Evolutionary conservation across 2,113 vertebrate species (phyloP).

Genomic region (Gobius niger): DNA sequence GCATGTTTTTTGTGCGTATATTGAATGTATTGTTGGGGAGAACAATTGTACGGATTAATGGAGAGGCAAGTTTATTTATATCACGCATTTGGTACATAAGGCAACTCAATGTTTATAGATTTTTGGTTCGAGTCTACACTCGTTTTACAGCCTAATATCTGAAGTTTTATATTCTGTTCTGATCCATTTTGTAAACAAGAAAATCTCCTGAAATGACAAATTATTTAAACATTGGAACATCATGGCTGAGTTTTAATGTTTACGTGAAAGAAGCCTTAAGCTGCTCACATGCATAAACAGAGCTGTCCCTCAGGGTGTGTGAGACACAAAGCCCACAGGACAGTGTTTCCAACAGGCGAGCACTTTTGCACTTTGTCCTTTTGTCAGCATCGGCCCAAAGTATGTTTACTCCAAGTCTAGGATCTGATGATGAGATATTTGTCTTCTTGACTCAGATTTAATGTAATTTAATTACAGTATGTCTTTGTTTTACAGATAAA

Average conservation of each 20-base stretch:
- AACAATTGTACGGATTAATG: constrained; percentile 3
- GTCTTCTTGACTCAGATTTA: too few relatives aligned
- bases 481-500: too few relatives aligned
- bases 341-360: constrained; percentile 41
- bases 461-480: too few relatives aligned
- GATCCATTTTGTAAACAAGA: constrained; percentile 39
- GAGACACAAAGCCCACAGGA: constrained; percentile 40
- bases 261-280: not conserved
- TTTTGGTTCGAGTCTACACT: not conserved
- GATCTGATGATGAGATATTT: too few relatives aligned
- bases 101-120: not conserved
- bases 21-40: not conserved
- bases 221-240: too few relatives aligned
- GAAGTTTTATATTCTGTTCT: constrained; percentile 51
- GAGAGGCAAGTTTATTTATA: too few relatives aligned
- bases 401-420: not conserved
- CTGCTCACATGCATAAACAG: constrained; percentile 17
- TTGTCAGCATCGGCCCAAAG: constrained; percentile 25
- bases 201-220: not conserved
- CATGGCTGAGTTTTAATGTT: not conserved
- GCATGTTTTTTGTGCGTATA: constrained; percentile 5
- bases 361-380: constrained; percentile 18
- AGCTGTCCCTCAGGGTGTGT: constrained; percentile 46
- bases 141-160: constrained; percentile 14
- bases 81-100: too few relatives aligned